Percentiles rank a stretch among this genome's conserved stretches.
Evolutionary conservation across 2,888 invertebrate genomes (phyloP).

Genomic region (Cosmopolites sordidus): DNA sequence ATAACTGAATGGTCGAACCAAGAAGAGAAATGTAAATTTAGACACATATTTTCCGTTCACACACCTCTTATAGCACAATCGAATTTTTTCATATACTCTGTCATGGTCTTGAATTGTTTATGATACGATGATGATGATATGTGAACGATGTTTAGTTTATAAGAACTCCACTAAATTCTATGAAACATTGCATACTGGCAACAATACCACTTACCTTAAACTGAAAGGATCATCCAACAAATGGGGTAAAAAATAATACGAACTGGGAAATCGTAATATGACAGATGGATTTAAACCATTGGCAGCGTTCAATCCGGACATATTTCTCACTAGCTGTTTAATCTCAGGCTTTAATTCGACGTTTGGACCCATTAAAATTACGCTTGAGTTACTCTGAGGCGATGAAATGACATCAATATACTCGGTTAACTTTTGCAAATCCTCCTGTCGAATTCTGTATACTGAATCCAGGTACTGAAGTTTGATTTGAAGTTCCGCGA

Average conservation of each 20-base stretch:
- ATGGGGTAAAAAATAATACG: slow-evolving; percentile 84
- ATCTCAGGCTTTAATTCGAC: slow-evolving; percentile 42
- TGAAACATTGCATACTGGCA: neutral
- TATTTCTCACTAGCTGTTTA: slow-evolving; percentile 43
- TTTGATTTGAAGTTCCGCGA: slow-evolving; percentile 74
- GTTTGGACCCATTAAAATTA: slow-evolving; percentile 7
- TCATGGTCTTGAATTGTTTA: too few relatives aligned
- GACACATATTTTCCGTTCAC: too few relatives aligned
- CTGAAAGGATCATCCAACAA: slow-evolving; percentile 73
- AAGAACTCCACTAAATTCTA: too few relatives aligned
- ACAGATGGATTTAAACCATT: slow-evolving; percentile 47
- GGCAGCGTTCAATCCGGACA: slow-evolving; percentile 52
- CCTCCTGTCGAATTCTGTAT: slow-evolving; percentile 72
- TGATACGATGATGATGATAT: too few relatives aligned
- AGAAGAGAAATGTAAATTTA: too few relatives aligned
- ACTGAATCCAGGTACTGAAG: slow-evolving; percentile 75
- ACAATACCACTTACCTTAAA: slow-evolving; percentile 53
- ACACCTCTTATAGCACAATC: too few relatives aligned
- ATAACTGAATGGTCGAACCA: too few relatives aligned
- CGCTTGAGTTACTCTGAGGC: neutral
- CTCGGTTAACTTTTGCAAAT: slow-evolving; percentile 65
- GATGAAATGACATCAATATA: slow-evolving; percentile 54
- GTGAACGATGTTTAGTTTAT: too few relatives aligned
- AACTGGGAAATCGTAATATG: slow-evolving; percentile 67
- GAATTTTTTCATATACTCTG: too few relatives aligned